A percentile compares a stretch with the other conserved stretches of the same genome.
phyloP scores from a whole-genome alignment of 2,113 vertebrate genomes.

The Lepidothrix coronata region DNA sequence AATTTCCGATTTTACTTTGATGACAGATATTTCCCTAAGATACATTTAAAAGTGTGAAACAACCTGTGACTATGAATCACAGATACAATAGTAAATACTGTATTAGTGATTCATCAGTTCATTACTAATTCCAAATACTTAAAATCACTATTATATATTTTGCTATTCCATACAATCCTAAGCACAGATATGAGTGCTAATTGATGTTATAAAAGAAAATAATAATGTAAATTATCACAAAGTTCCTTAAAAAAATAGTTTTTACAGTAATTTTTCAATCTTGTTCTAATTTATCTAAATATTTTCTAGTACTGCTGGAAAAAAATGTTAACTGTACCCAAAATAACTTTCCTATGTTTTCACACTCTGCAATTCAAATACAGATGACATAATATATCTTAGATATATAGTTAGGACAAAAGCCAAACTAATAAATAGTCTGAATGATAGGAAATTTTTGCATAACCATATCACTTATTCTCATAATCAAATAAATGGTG shows the following conservation, averaged over 20 bases:
- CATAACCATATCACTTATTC: not conserved
- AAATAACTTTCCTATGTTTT: not conserved
- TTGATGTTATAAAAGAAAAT: not conserved
- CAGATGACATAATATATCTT: not conserved
- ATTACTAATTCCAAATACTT: not conserved
- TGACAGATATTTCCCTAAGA: not conserved
- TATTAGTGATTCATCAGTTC: not conserved
- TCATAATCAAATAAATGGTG: not conserved
- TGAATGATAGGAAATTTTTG: not conserved
- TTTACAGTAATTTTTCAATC: not conserved
- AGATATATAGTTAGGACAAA: not conserved
- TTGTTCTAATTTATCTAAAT: not conserved
- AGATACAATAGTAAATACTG: not conserved
- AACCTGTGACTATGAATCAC: not conserved
- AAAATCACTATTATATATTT: not conserved
- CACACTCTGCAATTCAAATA: not conserved
- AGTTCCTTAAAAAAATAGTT: not conserved
- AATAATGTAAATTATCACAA: not conserved
- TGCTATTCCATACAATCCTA: not conserved
- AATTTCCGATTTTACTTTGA: not conserved
- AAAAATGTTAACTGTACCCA: not conserved
- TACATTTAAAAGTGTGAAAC: not conserved
- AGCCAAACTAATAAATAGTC: not conserved
- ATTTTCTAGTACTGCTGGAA: not conserved
- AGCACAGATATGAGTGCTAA: not conserved